Evolutionary conservation across 2,113 vertebrate genomes (phyloP), one percentile per base, ranked within the genome.

Genomic region (Pogona vitticeps): DNA sequence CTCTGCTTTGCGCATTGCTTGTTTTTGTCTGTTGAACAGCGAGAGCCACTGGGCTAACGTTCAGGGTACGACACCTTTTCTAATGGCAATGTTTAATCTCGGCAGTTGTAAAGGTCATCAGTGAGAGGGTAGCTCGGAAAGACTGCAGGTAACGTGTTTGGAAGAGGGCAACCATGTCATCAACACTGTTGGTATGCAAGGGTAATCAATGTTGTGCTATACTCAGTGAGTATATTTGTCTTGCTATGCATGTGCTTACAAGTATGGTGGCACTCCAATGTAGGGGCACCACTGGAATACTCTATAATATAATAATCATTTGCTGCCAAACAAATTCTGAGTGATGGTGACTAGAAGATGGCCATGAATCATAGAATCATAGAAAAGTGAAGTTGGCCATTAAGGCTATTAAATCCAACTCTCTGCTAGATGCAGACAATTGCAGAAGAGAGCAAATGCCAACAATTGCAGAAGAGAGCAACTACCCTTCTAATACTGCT

Each of bases 1-100:
- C 68, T 63, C 86, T 92, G 82, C 28, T 88, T 76, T 84, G 33
- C 61, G 85, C 31, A 61, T 86, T 28, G 42, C 26, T 80, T 78
- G 13, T 63, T 78, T 76, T 91, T 56, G 58, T 67, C 3, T 82
- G 76, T 4, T 10, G 68, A 87, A 31, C 28, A 8, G 65, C 46
- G 46, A 31, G 13, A 78, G 68, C 59, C 33, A n/a, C n/a, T 58
- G 40, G 67, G 17, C 71, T 76, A 28, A 72, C 58, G n/a, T 75
- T 75, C 33, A 70, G 59, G 68, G 61, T 80, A 40, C 38, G 7
- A 52, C 28, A 14, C 17, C 23, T 56, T 40, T 42, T 82, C 42
- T 28, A 83, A 68, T 10, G 46, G 46, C 10, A 6, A 10, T 52
- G 46, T 52, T 52, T 52, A 52, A 68, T 28, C 26, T 68, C 65